Evolutionary conservation across 2,113 vertebrate genomes (phyloP), one percentile per base, ranked within the genome.

Genomic region (Paradisaea rubra): DNA sequence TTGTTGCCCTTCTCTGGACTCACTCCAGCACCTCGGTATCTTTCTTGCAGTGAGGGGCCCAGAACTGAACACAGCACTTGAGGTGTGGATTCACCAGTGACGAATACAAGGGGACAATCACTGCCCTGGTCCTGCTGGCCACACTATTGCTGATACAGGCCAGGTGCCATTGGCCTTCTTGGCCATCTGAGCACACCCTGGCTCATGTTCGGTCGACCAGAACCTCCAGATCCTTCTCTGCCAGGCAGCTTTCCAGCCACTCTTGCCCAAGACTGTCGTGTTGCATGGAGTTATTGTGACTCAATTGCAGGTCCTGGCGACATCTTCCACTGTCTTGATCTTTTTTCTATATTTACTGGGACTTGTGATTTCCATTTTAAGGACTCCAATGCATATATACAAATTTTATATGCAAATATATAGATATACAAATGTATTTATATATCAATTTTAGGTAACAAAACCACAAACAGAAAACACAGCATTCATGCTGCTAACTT

Each of bases 101-200:
- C 0, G 0, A 15, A 14, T 21, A 7, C 11, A 33, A 22, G 12
- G 8, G 44, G 2, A 53, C 1, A 1, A 19, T 25, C 66, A 0
- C 23, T 30, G 11, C 11, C 6, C 52, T 53, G 1, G 0, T 19
- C 72, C 68, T 63, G 57, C 30, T 91, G 57, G 35, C 2, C 37
- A 13, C 28, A 21, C 4, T 10, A 2, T 7, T 68, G 2, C 64
- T 81, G 15, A n/a, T 3, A 3, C 8, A 71, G 3, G 28, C 22
- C 71, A 77, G 64, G 30, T 64, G 64, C 31, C 14, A 1, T 4
- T 45, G 30, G 53, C 74, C 33, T 30, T 33, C 44, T 9, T 45
- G 73, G 69, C 59, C 15, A 45, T 44, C 35, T 50, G 64, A 25
- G 19, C 49, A 80, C 35, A 39, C 6, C 5, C 44, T 15, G 64